A percentile compares a stretch with the other conserved stretches of the same genome.
phyloP scores from a whole-genome alignment of 2,113 vertebrate genomes.

The Erythrocercus mccallii region DNA sequence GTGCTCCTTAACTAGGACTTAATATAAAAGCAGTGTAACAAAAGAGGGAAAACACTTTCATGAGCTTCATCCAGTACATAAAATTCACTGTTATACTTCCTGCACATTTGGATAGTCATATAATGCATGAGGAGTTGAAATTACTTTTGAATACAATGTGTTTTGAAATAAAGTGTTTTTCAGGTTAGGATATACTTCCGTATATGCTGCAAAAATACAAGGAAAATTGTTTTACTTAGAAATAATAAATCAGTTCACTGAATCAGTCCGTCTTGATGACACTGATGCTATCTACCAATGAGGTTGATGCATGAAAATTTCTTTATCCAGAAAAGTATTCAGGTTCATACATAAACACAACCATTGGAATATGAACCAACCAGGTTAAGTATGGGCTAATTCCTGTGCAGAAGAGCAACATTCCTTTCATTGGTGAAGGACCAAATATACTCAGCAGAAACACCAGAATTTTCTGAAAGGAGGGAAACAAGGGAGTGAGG shows the following conservation, averaged over 20 bases:
- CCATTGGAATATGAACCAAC: background rate
- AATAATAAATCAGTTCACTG: conserved; percentile 10
- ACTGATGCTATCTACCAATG: background rate
- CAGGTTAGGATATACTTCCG: background rate
- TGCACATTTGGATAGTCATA: background rate
- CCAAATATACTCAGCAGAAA: background rate
- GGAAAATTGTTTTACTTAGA: background rate
- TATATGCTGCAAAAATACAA: background rate
- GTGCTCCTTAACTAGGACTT: background rate
- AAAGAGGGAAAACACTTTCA: background rate
- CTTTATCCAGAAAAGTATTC: background rate
- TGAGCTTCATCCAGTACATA: background rate
- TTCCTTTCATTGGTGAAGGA: background rate
- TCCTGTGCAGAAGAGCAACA: background rate
- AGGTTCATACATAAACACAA: background rate
- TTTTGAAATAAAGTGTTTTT: background rate
- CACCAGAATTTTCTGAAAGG: background rate
- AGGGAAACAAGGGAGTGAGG: background rate
- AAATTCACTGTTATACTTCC: background rate
- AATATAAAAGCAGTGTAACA: background rate
- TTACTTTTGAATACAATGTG: background rate
- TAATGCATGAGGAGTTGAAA: background rate
- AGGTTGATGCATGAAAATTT: background rate
- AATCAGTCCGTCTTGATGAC: background rate
- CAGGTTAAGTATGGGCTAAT: background rate